These are phyloP conservation scores for Cydia amplana DNA, from an alignment of 1,140 invertebrate genomes.

Conservation along the genomic window DNA sequence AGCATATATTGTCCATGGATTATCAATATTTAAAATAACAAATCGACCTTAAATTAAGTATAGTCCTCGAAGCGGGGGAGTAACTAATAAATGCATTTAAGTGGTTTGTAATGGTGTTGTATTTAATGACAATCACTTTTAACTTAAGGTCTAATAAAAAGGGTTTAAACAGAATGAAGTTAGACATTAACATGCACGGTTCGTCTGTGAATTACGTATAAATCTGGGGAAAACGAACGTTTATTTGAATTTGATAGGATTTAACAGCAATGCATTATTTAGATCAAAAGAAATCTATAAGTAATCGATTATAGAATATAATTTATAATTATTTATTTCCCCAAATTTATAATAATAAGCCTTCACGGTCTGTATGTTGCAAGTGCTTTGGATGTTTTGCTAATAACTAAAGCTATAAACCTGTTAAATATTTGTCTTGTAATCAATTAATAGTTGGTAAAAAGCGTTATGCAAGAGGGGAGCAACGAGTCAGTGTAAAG, in stretches of 20 bases:
- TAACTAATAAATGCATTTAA: slow-evolving; percentile 9
- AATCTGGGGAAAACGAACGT: neutral
- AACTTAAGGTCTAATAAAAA: neutral
- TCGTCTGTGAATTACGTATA: neutral
- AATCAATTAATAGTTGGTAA: neutral
- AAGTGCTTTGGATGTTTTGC: slow-evolving; percentile 17
- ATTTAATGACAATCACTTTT: neutral
- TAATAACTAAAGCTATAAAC: neutral
- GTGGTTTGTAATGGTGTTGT: neutral
- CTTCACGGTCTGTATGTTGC: slow-evolving; percentile 5
- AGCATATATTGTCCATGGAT: neutral
- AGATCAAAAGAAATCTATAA: too few relatives aligned
- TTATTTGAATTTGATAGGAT: neutral
- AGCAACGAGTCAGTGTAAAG: neutral
- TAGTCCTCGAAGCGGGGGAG: neutral
- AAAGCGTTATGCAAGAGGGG: neutral
- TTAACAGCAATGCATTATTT: neutral
- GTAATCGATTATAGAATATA: too few relatives aligned
- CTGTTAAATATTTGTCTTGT: neutral
- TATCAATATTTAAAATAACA: neutral
- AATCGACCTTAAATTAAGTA: neutral
- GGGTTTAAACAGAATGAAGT: neutral
- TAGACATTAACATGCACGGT: neutral
- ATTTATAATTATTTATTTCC: neutral
- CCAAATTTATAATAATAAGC: slow-evolving; percentile 11